Evolutionary conservation across 2,113 vertebrate species (phyloP).

Genomic region (Numenius arquata): DNA sequence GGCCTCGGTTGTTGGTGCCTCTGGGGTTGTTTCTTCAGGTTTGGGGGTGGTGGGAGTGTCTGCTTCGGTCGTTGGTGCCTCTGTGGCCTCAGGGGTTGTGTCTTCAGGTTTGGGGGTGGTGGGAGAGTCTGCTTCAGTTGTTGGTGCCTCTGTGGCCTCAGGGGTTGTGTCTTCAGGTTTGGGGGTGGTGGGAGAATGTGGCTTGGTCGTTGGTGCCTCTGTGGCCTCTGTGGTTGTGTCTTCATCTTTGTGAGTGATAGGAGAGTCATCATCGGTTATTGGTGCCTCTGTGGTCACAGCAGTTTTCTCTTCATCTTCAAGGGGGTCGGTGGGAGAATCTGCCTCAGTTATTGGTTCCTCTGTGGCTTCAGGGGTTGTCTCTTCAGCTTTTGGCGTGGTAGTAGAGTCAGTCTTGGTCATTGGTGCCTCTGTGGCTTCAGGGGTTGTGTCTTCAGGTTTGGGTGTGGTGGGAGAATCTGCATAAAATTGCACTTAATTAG

Average conservation of each 20-base stretch:
- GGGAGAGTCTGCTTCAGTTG: not conserved
- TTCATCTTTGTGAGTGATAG: not conserved
- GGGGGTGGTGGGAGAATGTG: fast-evolving
- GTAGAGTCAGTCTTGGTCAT: not conserved
- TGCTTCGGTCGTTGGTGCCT: too few species aligned
- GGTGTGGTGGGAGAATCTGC: not conserved
- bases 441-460: not conserved
- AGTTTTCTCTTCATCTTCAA: not conserved
- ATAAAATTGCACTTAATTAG: not conserved
- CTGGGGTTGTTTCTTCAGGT: too few species aligned
- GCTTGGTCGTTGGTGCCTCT: fast-evolving
- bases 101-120: not conserved
- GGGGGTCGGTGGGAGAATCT: not conserved
- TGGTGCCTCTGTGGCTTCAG: not conserved
- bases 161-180: not conserved
- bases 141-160: not conserved
- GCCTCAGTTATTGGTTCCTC: too few species aligned
- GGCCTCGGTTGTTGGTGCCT: too few species aligned
- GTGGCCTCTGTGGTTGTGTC: not conserved
- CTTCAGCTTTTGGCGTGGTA: not conserved
- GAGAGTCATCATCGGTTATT: fast-evolving
- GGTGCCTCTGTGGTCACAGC: not conserved
- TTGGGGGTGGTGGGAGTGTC: too few species aligned
- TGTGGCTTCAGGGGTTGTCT: not conserved
- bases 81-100: not conserved